Percentiles rank a stretch among this genome's conserved stretches.
Evolutionary conservation across 2,888 invertebrate species (phyloP).

Genomic region (Ceratothoa steindachneri): DNA sequence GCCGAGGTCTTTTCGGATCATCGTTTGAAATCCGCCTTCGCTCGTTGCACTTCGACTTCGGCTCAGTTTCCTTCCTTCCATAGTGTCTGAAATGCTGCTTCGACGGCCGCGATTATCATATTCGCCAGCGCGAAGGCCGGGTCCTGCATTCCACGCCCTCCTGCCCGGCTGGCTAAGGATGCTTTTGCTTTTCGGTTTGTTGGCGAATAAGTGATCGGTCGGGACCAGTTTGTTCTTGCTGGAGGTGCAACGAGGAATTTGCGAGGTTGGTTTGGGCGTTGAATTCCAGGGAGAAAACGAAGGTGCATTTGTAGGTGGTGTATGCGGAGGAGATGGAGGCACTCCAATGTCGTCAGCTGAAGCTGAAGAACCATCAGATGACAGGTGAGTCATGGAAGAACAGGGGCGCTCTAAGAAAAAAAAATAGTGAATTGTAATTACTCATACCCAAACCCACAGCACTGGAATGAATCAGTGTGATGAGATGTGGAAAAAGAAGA

Average conservation of each 20-base stretch:
- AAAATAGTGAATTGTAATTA: conserved; percentile 5
- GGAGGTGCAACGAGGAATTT: background rate
- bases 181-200: background rate
- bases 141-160: conserved; percentile 40
- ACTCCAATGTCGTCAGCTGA: conserved; percentile 37
- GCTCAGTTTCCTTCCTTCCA: conserved; percentile 31
- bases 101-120: background rate
- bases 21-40: conserved; percentile 37
- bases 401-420: conserved; percentile 50
- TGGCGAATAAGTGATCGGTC: background rate
- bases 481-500: no score
- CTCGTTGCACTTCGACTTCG: conserved; percentile 44
- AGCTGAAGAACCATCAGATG: conserved; percentile 45
- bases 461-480: no score
- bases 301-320: background rate
- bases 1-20: conserved; percentile 25
- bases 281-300: background rate
- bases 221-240: background rate
- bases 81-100: conserved; percentile 23
- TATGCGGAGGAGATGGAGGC: conserved; percentile 7
- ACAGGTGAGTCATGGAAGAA: conserved; percentile 50
- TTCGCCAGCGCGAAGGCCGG: conserved; percentile 18
- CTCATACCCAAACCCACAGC: no score
- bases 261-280: background rate
- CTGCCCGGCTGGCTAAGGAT: background rate